Evolutionary conservation across 1,140 invertebrate genomes (phyloP), one percentile per base, ranked within the genome.

Genomic region (Zaprionus inermis): DNA sequence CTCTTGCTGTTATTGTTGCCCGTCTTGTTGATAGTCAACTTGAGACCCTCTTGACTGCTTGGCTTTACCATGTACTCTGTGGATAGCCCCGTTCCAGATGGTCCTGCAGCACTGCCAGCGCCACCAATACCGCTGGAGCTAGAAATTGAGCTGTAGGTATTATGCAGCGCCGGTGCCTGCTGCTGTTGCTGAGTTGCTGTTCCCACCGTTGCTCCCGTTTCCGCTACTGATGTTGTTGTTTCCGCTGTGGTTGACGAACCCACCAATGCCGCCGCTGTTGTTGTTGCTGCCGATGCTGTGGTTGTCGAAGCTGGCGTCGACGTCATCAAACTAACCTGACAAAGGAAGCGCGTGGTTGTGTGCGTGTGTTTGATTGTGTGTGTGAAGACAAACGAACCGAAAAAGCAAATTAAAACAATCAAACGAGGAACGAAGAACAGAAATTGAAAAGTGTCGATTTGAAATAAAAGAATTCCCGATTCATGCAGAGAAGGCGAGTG

Each of bases 251-350:
- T 41, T 51, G 54, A 30, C 22, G 64, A 58, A 56, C 30, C 41
- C 65, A 51, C 22, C 41, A n/a, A 18, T 32, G 56, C 9, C 60
- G 36, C 38, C 59, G 20, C 22, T 64, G 38, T 49, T 63, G 63
- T 58, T 61, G 56, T 22, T 28, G 54, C 16, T 58, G 60, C 16
- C 28, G 72, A 54, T 64, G 55, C 66, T 46, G 41, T 69, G 76
- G 74, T 56, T 66, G 79, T 72, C 75, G 67, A 67, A 79, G 67
- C 66, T 72, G 67, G 67, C 59, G 74, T 82, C 49, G 97, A 97
- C 93, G 97, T 97, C 36, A 98, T 93, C 92, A 97, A 96, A 93
- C 98, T 98, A 81, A 98, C 98, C n/a, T 97, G 96, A 65, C 96
- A 95, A 69, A 98, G 94, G 18, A 97, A 97, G 93, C 69, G 74